Base-by-base conservation (phyloP, 2,888 invertebrate genomes). In the Stenurella melanura region DNA sequence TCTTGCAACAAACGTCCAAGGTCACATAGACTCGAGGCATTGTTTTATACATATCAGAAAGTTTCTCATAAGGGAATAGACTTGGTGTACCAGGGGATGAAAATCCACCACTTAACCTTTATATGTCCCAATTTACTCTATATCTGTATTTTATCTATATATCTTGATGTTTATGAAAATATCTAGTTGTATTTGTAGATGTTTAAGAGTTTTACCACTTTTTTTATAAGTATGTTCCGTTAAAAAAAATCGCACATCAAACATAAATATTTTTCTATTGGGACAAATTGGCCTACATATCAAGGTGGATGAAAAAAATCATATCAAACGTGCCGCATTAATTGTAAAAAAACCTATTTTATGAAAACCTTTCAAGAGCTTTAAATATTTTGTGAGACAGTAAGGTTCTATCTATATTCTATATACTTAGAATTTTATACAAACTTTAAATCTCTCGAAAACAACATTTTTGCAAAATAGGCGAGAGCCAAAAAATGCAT, bases 251-350 rank as follows among this genome's bases (percentile, higher is more conserved):
- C 84, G 85, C 85, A 85, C 83, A 83, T 82, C 82, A 78, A 71
- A 80, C 58, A 42, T 73, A 76, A 75, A 73, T 50, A 58, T 34
- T 67, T 61, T 71, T 69, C 50, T 67, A 58, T 81, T 76, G 83
- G 83, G 81, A 83, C 80, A 71, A 81, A 81, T 76, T 81, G 87
- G 87, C 88, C 87, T 87, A 87, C 87, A 87, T 87, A 88, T 87
- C 87, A 78, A 70, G 87, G 87, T 87, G 87, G 87, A 86, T 83
- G 78, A 73, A 80, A 81, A 42, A 77, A 83, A 81, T 82, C 84
- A 86, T 86, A 87, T 87, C 86, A 86, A 82, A 84, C 81, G 88
- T 88, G 88, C 88, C 88, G 88, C 87, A 87, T 82, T 87, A 87
- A 87, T 86, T 87, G 84, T 76, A 80, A 78, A 78, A 73, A n/a